Percentiles rank a stretch among this genome's conserved stretches.
phyloP scores from a whole-genome alignment of 2,797 vertebrate genomes.

The Malurus leucopterus region DNA sequence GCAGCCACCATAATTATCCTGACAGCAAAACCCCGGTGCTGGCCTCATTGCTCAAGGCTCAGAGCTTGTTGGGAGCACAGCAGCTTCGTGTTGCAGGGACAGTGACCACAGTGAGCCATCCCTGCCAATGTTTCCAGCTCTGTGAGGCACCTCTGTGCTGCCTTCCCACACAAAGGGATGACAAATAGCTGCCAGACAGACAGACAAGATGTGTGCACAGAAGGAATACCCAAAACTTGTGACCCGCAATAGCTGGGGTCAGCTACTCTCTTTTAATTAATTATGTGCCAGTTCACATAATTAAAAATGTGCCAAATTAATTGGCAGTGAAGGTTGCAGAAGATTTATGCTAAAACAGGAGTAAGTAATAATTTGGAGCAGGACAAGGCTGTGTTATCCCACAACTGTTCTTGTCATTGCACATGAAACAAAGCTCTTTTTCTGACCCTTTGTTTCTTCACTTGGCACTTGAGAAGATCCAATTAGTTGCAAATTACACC shows the following conservation, averaged over 20 bases:
- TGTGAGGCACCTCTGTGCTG: background rate
- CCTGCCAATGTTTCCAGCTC: background rate
- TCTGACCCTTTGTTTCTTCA: background rate
- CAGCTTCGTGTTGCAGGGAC: background rate
- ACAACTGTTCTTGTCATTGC: background rate
- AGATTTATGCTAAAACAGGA: background rate
- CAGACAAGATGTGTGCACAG: rapidly evolving
- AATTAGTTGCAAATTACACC: background rate
- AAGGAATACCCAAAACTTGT: background rate
- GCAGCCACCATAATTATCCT: background rate
- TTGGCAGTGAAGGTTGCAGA: background rate
- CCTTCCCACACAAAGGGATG: background rate
- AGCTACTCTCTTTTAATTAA: background rate
- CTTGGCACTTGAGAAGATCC: background rate
- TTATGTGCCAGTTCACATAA: background rate
- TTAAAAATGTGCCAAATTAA: background rate
- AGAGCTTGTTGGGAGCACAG: background rate
- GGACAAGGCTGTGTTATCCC: background rate
- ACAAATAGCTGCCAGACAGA: background rate
- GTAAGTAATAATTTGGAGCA: background rate
- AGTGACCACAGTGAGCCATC: rapidly evolving
- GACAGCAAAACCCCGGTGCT: background rate
- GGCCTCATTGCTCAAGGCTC: background rate
- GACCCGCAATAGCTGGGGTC: background rate
- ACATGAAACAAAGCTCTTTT: background rate